phyloP scores from a whole-genome alignment of 2,797 vertebrate species.

The Leuciscus waleckii region DNA sequence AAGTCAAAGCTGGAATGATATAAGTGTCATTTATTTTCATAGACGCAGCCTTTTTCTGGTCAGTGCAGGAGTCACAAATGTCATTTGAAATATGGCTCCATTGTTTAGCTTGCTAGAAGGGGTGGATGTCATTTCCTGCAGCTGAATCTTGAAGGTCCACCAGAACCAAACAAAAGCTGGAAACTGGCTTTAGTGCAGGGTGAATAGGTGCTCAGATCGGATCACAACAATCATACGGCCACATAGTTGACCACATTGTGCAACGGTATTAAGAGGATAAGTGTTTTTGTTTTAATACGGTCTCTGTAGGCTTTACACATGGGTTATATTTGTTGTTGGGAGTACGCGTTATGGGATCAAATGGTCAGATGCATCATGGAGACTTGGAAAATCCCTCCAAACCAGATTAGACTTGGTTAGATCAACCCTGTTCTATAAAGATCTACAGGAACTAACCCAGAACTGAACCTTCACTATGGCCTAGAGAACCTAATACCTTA shows the following conservation, averaged over 20 bases:
- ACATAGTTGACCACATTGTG: neutral
- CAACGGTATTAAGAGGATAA: neutral
- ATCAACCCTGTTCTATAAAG: constrained; percentile 14
- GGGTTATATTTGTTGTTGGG: neutral
- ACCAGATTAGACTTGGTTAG: constrained; percentile 31
- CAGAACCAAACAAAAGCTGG: constrained; percentile 53
- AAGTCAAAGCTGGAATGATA: neutral
- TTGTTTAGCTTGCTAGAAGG: constrained; percentile 8
- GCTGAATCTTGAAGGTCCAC: constrained; percentile 5
- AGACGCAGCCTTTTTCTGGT: neutral
- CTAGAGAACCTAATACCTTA: neutral
- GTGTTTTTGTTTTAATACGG: neutral
- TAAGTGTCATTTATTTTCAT: constrained; percentile 8
- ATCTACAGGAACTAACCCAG: neutral
- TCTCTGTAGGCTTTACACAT: neutral
- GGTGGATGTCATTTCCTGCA: constrained; percentile 44
- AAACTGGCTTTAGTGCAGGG: constrained; percentile 23
- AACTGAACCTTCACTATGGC: neutral
- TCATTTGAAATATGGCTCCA: constrained; percentile 13
- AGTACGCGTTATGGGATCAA: neutral
- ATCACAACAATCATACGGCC: constrained; percentile 5
- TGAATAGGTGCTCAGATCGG: constrained; percentile 19
- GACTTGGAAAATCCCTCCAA: constrained; percentile 6
- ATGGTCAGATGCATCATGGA: neutral
- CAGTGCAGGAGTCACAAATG: neutral